Evolutionary conservation across 2,888 invertebrate species (phyloP).

Genomic region (Argyresthia goedartella): DNA sequence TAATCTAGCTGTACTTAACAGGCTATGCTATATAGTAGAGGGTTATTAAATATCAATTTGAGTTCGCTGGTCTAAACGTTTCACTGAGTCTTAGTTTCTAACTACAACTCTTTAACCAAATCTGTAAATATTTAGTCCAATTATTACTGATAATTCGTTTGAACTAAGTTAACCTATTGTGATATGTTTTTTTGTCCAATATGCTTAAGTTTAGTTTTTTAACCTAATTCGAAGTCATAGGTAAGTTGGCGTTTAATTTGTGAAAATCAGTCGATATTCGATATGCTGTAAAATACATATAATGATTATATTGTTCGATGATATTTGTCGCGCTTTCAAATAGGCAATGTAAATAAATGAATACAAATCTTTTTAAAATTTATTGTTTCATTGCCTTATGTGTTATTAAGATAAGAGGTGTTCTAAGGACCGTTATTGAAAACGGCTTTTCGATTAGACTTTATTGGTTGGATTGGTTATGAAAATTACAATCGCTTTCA

Average conservation of each 20-base stretch:
- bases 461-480: too few relatives aligned
- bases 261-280: neutral
- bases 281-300: neutral
- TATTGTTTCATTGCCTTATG: neutral
- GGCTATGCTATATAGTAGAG: too few relatives aligned
- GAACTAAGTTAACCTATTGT: slow-evolving; percentile 43
- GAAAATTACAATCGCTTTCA: too few relatives aligned
- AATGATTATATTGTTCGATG: neutral
- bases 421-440: too few relatives aligned
- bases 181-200: slow-evolving; percentile 28
- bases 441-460: too few relatives aligned
- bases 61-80: too few relatives aligned
- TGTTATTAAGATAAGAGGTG: too few relatives aligned
- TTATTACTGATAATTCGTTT: slow-evolving; percentile 37
- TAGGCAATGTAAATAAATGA: slow-evolving; percentile 1
- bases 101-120: slow-evolving; percentile 23
- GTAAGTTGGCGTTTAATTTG: neutral
- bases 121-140: slow-evolving; percentile 61
- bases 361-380: neutral
- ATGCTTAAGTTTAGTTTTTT: slow-evolving; percentile 1
- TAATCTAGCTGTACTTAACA: too few relatives aligned
- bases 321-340: neutral
- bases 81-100: too few relatives aligned
- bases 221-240: slow-evolving; percentile 3
- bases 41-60: too few relatives aligned